These are phyloP conservation scores for Hexactinellida sp. DNA, from an alignment of 37 sponge, comb jelly and placozoan species.

Conservation along the genomic window DNA sequence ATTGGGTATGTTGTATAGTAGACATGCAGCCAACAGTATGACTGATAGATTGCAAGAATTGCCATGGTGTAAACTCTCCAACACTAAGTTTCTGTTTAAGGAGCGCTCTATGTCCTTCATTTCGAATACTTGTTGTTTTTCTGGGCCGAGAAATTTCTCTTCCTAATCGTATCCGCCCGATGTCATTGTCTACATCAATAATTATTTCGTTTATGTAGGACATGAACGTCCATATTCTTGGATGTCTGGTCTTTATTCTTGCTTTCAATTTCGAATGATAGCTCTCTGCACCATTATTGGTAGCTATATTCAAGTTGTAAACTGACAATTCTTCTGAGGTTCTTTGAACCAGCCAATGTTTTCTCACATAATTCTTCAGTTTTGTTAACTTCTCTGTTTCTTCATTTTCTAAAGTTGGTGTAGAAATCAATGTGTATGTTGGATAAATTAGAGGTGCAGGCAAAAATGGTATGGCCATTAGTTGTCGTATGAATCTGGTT, in stretches of 20 bases:
- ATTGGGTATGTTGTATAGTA: background rate
- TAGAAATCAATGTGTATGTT: background rate
- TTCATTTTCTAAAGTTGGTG: background rate
- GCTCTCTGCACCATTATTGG: background rate
- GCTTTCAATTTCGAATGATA: background rate
- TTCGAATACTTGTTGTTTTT: background rate
- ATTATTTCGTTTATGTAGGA: background rate
- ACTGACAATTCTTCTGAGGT: background rate
- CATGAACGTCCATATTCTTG: background rate
- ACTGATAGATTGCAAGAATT: background rate
- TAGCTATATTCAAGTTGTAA: background rate
- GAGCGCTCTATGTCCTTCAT: background rate
- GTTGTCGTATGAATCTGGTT: background rate
- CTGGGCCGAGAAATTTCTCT: background rate
- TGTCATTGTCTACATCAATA: background rate
- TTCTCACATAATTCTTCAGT: background rate
- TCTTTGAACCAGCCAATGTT: background rate
- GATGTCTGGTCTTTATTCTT: background rate
- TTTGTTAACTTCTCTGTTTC: background rate
- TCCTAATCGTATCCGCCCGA: background rate
- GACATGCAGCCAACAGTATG: background rate
- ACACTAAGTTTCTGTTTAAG: background rate
- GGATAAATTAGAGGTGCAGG: background rate
- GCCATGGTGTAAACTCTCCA: background rate
- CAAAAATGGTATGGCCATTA: background rate